Percentiles rank a stretch among this genome's conserved stretches.
phyloP scores from a whole-genome alignment of 2,888 invertebrate species.

The Dichetophora obliterata region DNA sequence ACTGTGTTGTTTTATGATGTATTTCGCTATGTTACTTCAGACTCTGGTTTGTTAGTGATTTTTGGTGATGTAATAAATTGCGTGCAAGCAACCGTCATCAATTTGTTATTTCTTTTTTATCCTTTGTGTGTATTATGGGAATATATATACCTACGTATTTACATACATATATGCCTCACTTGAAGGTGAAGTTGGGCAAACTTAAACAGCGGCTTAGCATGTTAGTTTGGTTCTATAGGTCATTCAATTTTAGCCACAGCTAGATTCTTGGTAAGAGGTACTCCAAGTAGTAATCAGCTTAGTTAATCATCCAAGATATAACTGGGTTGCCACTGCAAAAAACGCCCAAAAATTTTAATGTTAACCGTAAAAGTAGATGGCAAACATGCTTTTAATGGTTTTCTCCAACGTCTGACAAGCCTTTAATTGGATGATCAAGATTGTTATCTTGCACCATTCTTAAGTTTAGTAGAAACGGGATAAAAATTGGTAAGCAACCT shows the following conservation, averaged over 20 bases:
- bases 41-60: background rate
- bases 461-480: too few species aligned
- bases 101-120: conserved; percentile 44
- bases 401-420: too few species aligned
- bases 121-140: background rate
- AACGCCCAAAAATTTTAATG: too few species aligned
- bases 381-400: too few species aligned
- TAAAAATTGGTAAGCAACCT: too few species aligned
- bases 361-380: too few species aligned
- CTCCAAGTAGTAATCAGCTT: conserved; percentile 55
- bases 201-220: background rate
- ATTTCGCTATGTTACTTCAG: conserved; percentile 7
- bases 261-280: conserved; percentile 30
- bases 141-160: background rate
- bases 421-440: background rate
- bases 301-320: conserved; percentile 36
- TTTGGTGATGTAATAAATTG: conserved; percentile 63
- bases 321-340: too few species aligned
- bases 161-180: background rate
- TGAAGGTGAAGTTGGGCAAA: conserved; percentile 28
- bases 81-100: conserved; percentile 63
- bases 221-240: conserved; percentile 11
- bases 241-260: conserved; percentile 15
- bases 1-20: conserved; percentile 40
- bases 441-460: too few species aligned